Evolutionary conservation across 2,888 invertebrate genomes (phyloP), one percentile per base, ranked within the genome.

Genomic region (Lasioglossum lativentre): DNA sequence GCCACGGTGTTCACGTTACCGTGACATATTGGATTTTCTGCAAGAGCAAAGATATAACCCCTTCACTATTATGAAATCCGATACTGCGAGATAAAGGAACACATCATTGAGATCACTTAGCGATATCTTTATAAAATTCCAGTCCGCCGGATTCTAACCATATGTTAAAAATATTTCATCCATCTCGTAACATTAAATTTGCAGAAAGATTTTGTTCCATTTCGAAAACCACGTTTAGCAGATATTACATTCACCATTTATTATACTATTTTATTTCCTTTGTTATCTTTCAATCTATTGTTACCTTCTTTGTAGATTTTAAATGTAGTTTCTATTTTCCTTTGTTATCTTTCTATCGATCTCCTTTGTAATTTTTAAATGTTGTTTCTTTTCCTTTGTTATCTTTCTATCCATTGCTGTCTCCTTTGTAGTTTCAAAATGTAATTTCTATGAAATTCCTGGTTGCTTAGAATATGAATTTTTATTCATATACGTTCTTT

Each of bases 11-110:
- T 59, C 79, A 75, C 56, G n/a, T 71, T 40, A 80, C 71, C 75
- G 71, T 83, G 82, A 75, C 80, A 75, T n/a, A 42, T 70, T 75
- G 63, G n/a, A 79, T 82, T 68, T 79, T 74, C 71, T 27, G 59
- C 70, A 40, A 40, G n/a, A 75, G 47, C n/a, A 42, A 75, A 75
- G 71, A 72, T 75, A 72, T 75, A 63, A 71, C 47, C 12, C 10
- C n/a, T 16, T 38, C 56, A 6, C 56, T 45, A 30, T 59, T 47
- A 45, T 6, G 23, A 82, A 56, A 23, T 27, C 73, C 23, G 47
- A 70, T 52, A 56, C 42, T 19, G 16, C 47, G 27, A 19, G 52
- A 30, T 71, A 71, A 78, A 40, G 56, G 27, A 23, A 23, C 40
- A 23, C 45, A 72, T 23, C 30, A 30, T 66, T 34, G 68, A 23